These are phyloP conservation scores for Microtus richardsoni DNA, from an alignment of 2,113 vertebrate species.

Conservation along the genomic window DNA sequence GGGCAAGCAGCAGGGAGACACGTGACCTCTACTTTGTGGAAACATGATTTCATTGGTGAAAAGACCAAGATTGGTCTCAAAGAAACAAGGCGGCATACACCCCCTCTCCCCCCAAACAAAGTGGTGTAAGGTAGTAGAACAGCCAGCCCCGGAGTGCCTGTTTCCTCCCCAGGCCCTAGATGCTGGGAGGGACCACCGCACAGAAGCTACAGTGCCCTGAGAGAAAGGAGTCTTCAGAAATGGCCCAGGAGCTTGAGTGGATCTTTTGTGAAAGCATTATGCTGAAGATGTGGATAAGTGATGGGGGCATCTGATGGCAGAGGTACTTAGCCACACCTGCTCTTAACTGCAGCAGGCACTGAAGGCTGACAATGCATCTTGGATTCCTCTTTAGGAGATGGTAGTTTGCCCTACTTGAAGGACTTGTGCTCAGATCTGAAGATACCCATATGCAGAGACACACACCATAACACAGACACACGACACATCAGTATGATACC, in stretches of 20 bases:
- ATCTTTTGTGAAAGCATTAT: neutral
- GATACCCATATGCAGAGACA: neutral
- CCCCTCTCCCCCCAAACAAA: neutral
- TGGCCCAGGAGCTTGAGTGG: neutral
- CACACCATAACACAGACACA: neutral
- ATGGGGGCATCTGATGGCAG: neutral
- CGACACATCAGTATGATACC: neutral
- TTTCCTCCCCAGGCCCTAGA: neutral
- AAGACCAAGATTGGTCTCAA: neutral
- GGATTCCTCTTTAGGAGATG: neutral
- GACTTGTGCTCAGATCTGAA: neutral
- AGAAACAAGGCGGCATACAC: neutral
- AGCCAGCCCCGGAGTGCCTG: rapidly evolving
- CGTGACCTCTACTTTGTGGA: neutral
- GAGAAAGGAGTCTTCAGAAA: neutral
- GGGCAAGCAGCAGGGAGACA: constrained; percentile 18
- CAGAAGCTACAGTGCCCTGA: no score
- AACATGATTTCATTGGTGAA: neutral
- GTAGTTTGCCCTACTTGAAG: neutral
- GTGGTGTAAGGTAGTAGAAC: neutral
- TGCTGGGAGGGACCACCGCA: neutral
- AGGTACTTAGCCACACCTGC: neutral
- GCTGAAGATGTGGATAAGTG: neutral
- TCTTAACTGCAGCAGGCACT: neutral
- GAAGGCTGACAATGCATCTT: neutral